A percentile compares a stretch with the other conserved stretches of the same genome.
Evolutionary conservation across 1,140 invertebrate genomes (phyloP).

Genomic region (Saccostrea echinata): DNA sequence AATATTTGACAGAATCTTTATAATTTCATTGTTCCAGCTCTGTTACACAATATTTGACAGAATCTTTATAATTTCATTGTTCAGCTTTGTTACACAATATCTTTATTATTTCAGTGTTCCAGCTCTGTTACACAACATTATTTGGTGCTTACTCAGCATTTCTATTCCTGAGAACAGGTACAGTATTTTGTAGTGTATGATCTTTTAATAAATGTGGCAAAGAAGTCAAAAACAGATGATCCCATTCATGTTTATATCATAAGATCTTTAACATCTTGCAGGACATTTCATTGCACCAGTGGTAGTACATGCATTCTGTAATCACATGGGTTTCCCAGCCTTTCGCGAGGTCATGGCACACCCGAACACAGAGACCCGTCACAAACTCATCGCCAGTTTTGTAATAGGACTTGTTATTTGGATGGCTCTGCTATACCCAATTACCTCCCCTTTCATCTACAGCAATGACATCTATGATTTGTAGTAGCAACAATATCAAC

Average conservation of each 20-base stretch:
- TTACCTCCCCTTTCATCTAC: constrained; percentile 90
- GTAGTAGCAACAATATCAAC: constrained; percentile 28
- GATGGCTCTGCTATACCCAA: constrained; percentile 87
- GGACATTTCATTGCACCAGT: constrained; percentile 94
- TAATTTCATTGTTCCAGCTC: no score
- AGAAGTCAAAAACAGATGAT: no score
- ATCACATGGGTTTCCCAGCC: constrained; percentile 97
- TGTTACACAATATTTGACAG: no score
- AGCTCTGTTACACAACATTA: constrained; percentile 93
- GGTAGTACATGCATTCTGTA: constrained; percentile 95
- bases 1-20: no score
- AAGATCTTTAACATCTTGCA: no score
- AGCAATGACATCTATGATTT: constrained; percentile 82
- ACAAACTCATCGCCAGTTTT: constrained; percentile 85
- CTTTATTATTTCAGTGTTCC: constrained; percentile 86
- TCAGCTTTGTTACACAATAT: constrained; percentile 2
- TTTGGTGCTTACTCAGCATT: constrained; percentile 97
- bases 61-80: neutral
- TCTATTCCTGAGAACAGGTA: constrained; percentile 86
- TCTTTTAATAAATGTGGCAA: constrained; percentile 18
- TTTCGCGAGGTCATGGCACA: constrained; percentile 88
- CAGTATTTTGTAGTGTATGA: constrained; percentile 22
- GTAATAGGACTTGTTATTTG: constrained; percentile 88
- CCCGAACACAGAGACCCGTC: constrained; percentile 83
- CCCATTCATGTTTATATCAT: no score